Evolutionary conservation across 2,888 invertebrate genomes (phyloP).

Genomic region (Ophion ventricosus): DNA sequence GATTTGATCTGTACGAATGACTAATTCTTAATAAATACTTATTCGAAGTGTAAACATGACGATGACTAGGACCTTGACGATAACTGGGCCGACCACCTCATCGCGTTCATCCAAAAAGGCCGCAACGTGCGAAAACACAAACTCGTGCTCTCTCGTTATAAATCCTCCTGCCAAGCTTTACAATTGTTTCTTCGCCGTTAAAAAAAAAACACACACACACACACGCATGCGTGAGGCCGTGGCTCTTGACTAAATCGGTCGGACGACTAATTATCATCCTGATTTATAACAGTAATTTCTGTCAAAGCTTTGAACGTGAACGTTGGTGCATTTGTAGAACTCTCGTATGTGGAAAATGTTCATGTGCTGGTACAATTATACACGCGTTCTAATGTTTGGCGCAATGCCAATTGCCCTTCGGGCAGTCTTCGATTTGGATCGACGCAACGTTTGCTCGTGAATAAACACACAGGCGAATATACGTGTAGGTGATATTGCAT

Average conservation of each 20-base stretch:
- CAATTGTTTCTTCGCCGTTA: constrained; percentile 59
- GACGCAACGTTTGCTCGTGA: constrained; percentile 65
- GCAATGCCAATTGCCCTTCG: constrained; percentile 74
- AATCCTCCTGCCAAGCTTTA: constrained; percentile 44
- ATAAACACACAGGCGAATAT: not conserved
- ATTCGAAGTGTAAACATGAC: too few relatives aligned
- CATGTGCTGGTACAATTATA: constrained; percentile 72
- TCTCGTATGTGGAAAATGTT: not conserved
- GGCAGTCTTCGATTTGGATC: constrained; percentile 70
- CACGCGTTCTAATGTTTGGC: constrained; percentile 71
- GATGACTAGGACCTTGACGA: too few relatives aligned
- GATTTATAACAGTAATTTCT: constrained; percentile 53
- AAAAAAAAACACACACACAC: constrained; percentile 44
- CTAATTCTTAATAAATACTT: too few relatives aligned
- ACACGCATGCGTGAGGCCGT: too few relatives aligned
- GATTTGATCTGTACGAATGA: too few relatives aligned
- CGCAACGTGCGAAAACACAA: not conserved
- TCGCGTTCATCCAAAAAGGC: not conserved
- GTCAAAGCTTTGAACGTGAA: constrained; percentile 26
- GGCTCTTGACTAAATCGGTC: constrained; percentile 40
- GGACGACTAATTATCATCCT: constrained; percentile 60
- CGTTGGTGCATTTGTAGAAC: constrained; percentile 18
- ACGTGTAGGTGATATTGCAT: not conserved
- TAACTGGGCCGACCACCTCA: too few relatives aligned
- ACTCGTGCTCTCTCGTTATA: not conserved